These are phyloP conservation scores for Eolophus roseicapilla DNA, from an alignment of 2,113 vertebrate genomes.

Conservation along the genomic window DNA sequence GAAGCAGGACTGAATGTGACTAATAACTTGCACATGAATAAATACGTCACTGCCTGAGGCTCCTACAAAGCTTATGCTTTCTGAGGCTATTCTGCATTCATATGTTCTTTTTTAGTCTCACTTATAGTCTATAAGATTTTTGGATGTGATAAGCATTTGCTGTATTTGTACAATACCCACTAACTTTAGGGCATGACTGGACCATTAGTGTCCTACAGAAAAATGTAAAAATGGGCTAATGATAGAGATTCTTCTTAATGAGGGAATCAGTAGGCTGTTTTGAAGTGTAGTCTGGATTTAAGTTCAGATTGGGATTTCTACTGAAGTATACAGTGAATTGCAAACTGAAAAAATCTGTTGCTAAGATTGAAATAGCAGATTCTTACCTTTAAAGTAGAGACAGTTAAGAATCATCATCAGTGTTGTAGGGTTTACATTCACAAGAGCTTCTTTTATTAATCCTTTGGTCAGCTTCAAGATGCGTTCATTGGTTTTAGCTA, in stretches of 20 bases:
- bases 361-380: background rate
- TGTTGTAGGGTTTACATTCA: slow-evolving; percentile 82
- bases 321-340: background rate
- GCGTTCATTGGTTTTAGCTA: slow-evolving; percentile 83
- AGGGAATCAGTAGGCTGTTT: background rate
- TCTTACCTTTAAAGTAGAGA: slow-evolving; percentile 97
- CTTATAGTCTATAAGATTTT: background rate
- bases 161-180: background rate
- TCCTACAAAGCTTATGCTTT: background rate
- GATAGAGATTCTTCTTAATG: background rate
- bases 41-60: background rate
- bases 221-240: background rate
- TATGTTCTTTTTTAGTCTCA: background rate
- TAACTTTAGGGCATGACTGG: background rate
- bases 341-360: background rate
- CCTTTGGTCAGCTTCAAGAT: slow-evolving; percentile 92
- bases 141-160: background rate
- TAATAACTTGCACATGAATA: background rate
- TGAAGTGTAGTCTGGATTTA: background rate
- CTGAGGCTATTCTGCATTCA: background rate
- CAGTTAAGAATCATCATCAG: slow-evolving; percentile 95
- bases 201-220: background rate
- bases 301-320: background rate
- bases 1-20: background rate
- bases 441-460: slow-evolving; percentile 88